Percentiles rank a stretch among this genome's conserved stretches.
phyloP scores from a whole-genome alignment of 2,797 vertebrate species.

The Semaprochilodus insignis region DNA sequence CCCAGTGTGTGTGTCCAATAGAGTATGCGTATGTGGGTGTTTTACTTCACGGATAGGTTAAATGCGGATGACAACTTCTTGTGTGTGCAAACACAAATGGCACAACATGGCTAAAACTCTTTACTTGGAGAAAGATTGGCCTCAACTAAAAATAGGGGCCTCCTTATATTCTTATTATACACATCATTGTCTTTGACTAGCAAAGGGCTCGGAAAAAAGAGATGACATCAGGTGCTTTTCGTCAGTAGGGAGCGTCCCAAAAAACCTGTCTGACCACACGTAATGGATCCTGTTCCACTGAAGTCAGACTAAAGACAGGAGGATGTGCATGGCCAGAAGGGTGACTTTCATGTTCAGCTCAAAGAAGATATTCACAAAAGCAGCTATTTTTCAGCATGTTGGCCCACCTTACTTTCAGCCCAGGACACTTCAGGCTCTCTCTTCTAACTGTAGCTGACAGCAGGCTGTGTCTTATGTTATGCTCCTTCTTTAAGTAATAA shows the following conservation, averaged over 20 bases:
- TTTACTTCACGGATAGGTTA: too few species aligned
- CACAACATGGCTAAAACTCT: too few species aligned
- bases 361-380: background rate
- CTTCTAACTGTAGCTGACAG: constrained; percentile 8
- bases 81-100: too few species aligned
- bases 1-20: too few species aligned
- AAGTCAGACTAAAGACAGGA: background rate
- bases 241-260: constrained; percentile 19
- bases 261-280: constrained; percentile 46
- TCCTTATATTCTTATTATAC: too few species aligned
- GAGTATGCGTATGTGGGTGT: too few species aligned
- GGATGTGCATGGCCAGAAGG: constrained; percentile 5
- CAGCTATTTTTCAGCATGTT: background rate
- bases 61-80: too few species aligned
- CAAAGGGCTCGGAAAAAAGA: too few species aligned
- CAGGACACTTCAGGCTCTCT: constrained; percentile 1
- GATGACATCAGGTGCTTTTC: constrained; percentile 47
- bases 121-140: too few species aligned
- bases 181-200: too few species aligned
- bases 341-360: background rate
- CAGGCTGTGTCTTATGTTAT: background rate
- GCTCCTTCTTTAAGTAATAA: constrained; percentile 9
- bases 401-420: constrained; percentile 5
- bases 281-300: constrained; percentile 14
- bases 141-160: too few species aligned